A percentile compares a stretch with the other conserved stretches of the same genome.
Conservation (phyloP, 2,888 invertebrate genomes). For the Lochmaea crataegi region DNA sequence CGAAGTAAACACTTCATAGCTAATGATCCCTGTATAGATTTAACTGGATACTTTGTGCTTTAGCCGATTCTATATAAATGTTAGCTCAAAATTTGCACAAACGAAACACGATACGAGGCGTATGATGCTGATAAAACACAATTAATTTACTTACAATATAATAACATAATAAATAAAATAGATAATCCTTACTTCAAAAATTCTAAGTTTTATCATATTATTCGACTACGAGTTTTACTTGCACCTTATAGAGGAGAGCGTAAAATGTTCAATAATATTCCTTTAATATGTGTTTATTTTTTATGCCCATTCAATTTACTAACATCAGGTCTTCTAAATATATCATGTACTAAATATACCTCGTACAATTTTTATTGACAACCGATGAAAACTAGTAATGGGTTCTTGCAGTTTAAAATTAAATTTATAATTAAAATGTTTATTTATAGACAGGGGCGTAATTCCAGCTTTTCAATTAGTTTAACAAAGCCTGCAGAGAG, state of each 20-base stretch:
- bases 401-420: not conserved
- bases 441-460: too few relatives aligned
- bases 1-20: too few relatives aligned
- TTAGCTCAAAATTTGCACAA: not conserved
- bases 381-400: not conserved
- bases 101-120: conserved; percentile 1
- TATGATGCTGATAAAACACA: not conserved
- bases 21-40: not conserved
- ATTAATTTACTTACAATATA: not conserved
- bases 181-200: too few relatives aligned
- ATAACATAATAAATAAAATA: too few relatives aligned
- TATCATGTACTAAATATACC: not conserved
- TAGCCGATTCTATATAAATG: not conserved
- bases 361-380: not conserved
- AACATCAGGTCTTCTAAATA: not conserved
- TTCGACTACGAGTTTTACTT: too few relatives aligned
- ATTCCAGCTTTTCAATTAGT: too few relatives aligned
- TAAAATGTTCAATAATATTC: not conserved
- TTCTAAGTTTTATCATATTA: too few relatives aligned
- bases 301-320: not conserved
- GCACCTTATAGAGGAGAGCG: not conserved
- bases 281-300: not conserved
- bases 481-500: too few relatives aligned
- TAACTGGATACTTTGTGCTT: not conserved
- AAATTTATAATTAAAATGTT: conserved; percentile 3